These are phyloP conservation scores for Graptemys geographica DNA, from an alignment of 2,797 vertebrate genomes.

Conservation along the genomic window DNA sequence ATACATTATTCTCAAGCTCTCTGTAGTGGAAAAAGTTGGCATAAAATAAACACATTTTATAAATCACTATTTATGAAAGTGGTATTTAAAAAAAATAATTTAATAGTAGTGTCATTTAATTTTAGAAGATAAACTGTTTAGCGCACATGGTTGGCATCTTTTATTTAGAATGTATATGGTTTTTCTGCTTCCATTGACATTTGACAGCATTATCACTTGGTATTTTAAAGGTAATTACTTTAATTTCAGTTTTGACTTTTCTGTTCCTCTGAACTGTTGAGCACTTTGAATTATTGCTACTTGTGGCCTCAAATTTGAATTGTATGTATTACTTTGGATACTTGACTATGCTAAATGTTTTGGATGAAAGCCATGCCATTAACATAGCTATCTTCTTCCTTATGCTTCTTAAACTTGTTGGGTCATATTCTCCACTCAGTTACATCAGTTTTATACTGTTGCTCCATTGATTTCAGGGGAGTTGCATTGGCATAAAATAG, in stretches of 20 bases:
- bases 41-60: no score
- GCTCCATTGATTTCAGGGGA: not conserved
- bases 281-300: not conserved
- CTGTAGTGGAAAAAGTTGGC: no score
- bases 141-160: no score
- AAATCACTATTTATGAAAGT: no score
- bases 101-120: no score
- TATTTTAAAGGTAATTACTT: not conserved
- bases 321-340: not conserved
- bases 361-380: not conserved
- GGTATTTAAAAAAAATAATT: no score
- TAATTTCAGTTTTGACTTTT: not conserved
- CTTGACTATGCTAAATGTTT: not conserved
- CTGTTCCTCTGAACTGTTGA: not conserved
- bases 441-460: not conserved
- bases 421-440: not conserved
- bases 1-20: no score
- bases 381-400: not conserved
- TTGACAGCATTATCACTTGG: not conserved
- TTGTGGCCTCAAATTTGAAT: not conserved
- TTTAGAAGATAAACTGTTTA: no score
- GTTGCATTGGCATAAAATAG: not conserved
- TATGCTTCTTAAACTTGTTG: not conserved
- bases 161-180: no score
- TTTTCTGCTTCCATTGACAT: no score